phyloP scores from a whole-genome alignment of 2,888 invertebrate species.

The Lasiommata megera region DNA sequence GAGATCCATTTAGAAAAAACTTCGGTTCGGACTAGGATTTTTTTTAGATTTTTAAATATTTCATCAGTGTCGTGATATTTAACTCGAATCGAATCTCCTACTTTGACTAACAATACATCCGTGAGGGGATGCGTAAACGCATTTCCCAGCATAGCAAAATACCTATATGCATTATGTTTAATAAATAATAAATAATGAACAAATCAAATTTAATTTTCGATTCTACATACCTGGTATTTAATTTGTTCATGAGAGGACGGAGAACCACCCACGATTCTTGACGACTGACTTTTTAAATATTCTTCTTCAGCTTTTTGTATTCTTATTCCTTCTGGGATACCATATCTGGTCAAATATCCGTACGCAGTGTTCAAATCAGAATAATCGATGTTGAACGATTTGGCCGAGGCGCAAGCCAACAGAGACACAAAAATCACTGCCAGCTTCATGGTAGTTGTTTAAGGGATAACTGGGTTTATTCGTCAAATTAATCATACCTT shows the following conservation, averaged over 20 bases:
- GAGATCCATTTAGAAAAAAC: no score
- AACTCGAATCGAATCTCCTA: no score
- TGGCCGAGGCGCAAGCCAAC: constrained; percentile 8
- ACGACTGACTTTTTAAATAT: constrained; percentile 24
- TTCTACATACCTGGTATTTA: constrained; percentile 20
- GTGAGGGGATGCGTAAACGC: no score
- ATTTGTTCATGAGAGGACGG: constrained; percentile 20
- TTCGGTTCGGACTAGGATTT: no score
- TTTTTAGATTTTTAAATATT: no score
- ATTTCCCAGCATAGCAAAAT: no score
- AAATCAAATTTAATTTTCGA: no score
- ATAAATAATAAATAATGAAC: no score
- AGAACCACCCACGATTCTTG: constrained; percentile 42
- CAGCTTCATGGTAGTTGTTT: constrained; percentile 30
- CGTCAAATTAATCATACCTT: constrained; percentile 7
- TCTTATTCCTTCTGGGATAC: constrained; percentile 48
- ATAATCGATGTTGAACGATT: not conserved
- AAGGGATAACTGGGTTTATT: constrained; percentile 4
- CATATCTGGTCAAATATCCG: constrained; percentile 48
- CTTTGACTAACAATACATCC: no score
- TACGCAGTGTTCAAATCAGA: constrained; percentile 36
- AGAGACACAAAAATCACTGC: constrained; percentile 21
- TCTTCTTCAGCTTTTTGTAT: constrained; percentile 45
- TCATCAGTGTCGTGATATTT: no score
- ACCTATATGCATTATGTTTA: no score